Evolutionary conservation across 2,888 invertebrate species (phyloP).

Genomic region (Torymus auratus): DNA sequence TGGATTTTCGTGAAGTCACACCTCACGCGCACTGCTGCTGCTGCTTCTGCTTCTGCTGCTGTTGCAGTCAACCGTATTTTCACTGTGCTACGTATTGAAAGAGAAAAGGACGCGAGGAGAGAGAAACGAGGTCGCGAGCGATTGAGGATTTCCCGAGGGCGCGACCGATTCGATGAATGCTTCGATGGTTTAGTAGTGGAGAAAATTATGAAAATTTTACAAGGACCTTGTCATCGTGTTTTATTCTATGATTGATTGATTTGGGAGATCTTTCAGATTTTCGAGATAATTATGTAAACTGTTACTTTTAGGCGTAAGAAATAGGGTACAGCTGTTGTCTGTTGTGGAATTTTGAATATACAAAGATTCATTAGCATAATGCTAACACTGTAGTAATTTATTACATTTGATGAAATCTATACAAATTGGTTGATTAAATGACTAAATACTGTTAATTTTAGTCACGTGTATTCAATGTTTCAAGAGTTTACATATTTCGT

Average conservation of each 20-base stretch:
- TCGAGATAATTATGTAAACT: too few species aligned
- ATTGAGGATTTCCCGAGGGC: conserved; percentile 40
- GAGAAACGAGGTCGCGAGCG: conserved; percentile 44
- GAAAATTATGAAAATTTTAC: conserved; percentile 40
- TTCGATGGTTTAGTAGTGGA: neutral
- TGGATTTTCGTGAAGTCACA: conserved; percentile 71
- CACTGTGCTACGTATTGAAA: too few species aligned
- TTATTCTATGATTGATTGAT: conserved; percentile 27
- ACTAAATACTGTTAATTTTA: too few species aligned
- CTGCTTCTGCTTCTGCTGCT: neutral
- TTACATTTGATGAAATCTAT: too few species aligned
- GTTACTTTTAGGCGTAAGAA: too few species aligned
- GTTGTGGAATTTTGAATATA: too few species aligned
- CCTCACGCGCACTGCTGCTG: conserved; percentile 35
- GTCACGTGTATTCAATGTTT: too few species aligned
- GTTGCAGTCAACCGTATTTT: conserved; percentile 18
- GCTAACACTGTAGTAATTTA: too few species aligned
- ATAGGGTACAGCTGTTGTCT: too few species aligned
- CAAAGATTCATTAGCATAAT: too few species aligned
- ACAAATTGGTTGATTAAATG: too few species aligned
- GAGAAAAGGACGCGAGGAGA: conserved; percentile 24
- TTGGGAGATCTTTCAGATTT: neutral
- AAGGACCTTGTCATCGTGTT: neutral
- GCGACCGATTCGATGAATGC: conserved; percentile 25
- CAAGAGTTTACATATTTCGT: too few species aligned